phyloP scores from a whole-genome alignment of 2,113 vertebrate genomes.

The Catharus bicknelli region DNA sequence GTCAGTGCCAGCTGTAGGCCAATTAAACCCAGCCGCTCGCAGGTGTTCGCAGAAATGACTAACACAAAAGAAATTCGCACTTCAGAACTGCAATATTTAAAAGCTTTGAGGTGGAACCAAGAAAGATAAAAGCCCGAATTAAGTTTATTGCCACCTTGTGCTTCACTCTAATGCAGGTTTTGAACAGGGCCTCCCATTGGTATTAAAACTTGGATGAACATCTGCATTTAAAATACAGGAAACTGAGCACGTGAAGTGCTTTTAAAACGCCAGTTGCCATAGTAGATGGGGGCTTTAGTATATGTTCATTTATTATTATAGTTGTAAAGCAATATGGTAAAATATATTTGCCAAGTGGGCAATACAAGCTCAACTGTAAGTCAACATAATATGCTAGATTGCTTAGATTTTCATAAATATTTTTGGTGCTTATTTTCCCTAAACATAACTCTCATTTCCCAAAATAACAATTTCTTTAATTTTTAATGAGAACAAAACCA shows the following conservation, averaged over 20 bases:
- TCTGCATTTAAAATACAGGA: constrained; percentile 70
- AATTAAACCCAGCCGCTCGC: constrained; percentile 80
- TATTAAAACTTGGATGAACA: constrained; percentile 73
- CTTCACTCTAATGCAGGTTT: constrained; percentile 67
- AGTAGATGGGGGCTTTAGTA: constrained; percentile 33
- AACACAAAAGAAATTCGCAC: constrained; percentile 75
- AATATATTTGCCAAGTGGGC: constrained; percentile 71
- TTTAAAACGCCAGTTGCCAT: constrained; percentile 43
- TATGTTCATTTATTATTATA: constrained; percentile 58
- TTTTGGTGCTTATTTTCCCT: constrained; percentile 63
- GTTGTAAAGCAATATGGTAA: constrained; percentile 40
- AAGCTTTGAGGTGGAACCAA: constrained; percentile 73
- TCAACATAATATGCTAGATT: constrained; percentile 63
- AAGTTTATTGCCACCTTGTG: constrained; percentile 70
- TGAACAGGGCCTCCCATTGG: constrained; percentile 61
- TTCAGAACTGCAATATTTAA: constrained; percentile 72
- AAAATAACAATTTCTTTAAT: constrained; percentile 69
- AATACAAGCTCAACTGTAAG: constrained; percentile 57
- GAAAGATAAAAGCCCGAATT: constrained; percentile 70
- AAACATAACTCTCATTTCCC: constrained; percentile 67
- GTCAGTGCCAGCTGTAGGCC: constrained; percentile 77
- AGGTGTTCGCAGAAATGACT: constrained; percentile 79
- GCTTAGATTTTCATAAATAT: constrained; percentile 70
- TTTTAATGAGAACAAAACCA: constrained; percentile 72
- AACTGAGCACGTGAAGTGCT: constrained; percentile 43